These are phyloP conservation scores for Xiphias gladius DNA, from an alignment of 2,113 vertebrate species.

Conservation along the genomic window DNA sequence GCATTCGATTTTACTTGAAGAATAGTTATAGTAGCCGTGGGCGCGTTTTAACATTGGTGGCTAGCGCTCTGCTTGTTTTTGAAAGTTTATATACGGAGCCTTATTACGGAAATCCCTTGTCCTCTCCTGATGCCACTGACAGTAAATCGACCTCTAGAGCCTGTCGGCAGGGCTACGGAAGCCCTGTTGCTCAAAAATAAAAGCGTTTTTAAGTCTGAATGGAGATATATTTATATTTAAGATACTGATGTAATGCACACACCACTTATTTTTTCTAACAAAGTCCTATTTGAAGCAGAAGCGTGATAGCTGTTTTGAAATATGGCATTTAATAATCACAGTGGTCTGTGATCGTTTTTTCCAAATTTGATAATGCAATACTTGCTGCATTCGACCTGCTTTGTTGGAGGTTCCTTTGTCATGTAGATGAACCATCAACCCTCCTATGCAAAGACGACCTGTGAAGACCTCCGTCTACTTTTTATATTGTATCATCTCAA, in stretches of 20 bases:
- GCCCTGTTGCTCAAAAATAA: slow-evolving; percentile 52
- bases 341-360: slow-evolving; percentile 44
- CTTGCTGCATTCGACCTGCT: slow-evolving; percentile 19
- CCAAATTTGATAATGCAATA: slow-evolving; percentile 73
- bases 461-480: slow-evolving; percentile 16
- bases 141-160: slow-evolving; percentile 35
- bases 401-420: slow-evolving; percentile 31
- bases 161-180: slow-evolving; percentile 36
- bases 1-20: slow-evolving; percentile 75
- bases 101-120: slow-evolving; percentile 19
- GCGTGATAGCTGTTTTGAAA: slow-evolving; percentile 21
- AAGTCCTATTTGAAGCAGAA: slow-evolving; percentile 61
- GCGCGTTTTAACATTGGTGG: slow-evolving; percentile 45
- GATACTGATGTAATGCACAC: slow-evolving; percentile 81
- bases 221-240: slow-evolving; percentile 89
- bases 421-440: slow-evolving; percentile 47
- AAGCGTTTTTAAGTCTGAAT: slow-evolving; percentile 87
- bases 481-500: slow-evolving; percentile 47
- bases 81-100: slow-evolving; percentile 47
- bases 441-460: slow-evolving; percentile 39
- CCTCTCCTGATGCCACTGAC: slow-evolving; percentile 57
- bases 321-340: slow-evolving; percentile 51
- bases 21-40: slow-evolving; percentile 22
- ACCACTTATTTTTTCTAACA: slow-evolving; percentile 82
- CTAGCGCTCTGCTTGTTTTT: slow-evolving; percentile 27